Conservation (phyloP, 2,888 invertebrate species). For the Scaptomyza polygonia region DNA sequence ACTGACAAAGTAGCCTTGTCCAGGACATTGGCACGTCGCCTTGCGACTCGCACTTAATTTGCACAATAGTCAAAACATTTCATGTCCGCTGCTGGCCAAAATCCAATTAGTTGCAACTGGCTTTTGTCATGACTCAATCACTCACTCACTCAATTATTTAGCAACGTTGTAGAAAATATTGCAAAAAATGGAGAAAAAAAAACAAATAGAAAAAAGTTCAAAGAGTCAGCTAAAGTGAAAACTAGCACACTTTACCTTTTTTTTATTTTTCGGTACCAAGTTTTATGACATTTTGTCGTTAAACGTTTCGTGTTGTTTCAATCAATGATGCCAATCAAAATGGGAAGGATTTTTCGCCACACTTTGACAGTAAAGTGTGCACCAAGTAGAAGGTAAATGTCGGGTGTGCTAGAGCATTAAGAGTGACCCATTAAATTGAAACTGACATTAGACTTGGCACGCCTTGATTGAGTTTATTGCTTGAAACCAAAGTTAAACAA, state of each 20-base stretch:
- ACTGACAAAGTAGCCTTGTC: constrained; percentile 75
- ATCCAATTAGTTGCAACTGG: constrained; percentile 70
- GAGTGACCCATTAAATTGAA: constrained; percentile 7
- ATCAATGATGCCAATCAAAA: constrained; percentile 82
- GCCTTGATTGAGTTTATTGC: constrained; percentile 19
- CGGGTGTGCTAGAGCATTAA: constrained; percentile 6
- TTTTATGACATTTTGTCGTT: constrained; percentile 64
- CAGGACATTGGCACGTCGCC: constrained; percentile 73
- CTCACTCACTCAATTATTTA: constrained; percentile 60
- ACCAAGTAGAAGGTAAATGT: constrained; percentile 1
- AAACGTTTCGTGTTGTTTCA: constrained; percentile 79
- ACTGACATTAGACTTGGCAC: constrained; percentile 12
- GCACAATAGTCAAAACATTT: constrained; percentile 77
- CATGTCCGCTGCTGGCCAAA: constrained; percentile 60
- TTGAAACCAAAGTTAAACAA: background rate
- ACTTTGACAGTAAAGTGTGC: constrained; percentile 48
- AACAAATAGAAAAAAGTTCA: constrained; percentile 5
- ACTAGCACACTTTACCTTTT: constrained; percentile 57
- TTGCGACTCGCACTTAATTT: constrained; percentile 64
- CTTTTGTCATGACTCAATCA: constrained; percentile 64
- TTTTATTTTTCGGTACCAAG: constrained; percentile 49
- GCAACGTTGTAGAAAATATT: constrained; percentile 34
- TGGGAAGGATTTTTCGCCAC: constrained; percentile 66
- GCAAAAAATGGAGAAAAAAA: background rate
- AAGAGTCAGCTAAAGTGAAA: constrained; percentile 54